phyloP scores from a whole-genome alignment of 1,140 invertebrate species.

The Magallana ariakensis region DNA sequence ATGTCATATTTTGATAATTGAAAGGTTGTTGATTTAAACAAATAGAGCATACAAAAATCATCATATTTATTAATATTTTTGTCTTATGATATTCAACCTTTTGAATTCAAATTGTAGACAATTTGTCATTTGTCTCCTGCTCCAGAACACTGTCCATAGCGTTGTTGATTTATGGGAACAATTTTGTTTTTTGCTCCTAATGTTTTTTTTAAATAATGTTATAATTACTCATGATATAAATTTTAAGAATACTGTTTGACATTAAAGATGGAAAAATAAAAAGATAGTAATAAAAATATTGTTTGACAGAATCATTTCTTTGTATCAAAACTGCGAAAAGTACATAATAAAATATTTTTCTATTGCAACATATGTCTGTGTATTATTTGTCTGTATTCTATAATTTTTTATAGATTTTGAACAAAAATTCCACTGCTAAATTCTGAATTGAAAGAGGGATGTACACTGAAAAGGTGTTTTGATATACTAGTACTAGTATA shows the following conservation, averaged over 20 bases:
- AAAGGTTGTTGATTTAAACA: not conserved
- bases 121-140: not conserved
- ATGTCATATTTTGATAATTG: no score
- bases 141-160: not conserved
- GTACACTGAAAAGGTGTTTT: not conserved
- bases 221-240: conserved; percentile 1
- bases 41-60: not conserved
- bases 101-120: no score
- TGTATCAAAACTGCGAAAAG: conserved; percentile 8
- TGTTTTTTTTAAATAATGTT: not conserved
- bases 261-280: not conserved
- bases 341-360: conserved; percentile 34
- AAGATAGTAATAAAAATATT: not conserved
- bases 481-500: not conserved
- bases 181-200: conserved; percentile 10
- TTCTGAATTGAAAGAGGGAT: not conserved
- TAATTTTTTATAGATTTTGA: no score
- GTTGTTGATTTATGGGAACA: conserved; percentile 36
- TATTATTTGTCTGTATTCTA: not conserved
- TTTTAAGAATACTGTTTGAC: not conserved
- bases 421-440: no score
- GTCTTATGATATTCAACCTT: no score
- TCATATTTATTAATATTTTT: no score
- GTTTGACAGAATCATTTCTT: conserved; percentile 7
- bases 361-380: not conserved